Conservation (phyloP, 2,888 invertebrate genomes). For the Lasius platythorax region DNA sequence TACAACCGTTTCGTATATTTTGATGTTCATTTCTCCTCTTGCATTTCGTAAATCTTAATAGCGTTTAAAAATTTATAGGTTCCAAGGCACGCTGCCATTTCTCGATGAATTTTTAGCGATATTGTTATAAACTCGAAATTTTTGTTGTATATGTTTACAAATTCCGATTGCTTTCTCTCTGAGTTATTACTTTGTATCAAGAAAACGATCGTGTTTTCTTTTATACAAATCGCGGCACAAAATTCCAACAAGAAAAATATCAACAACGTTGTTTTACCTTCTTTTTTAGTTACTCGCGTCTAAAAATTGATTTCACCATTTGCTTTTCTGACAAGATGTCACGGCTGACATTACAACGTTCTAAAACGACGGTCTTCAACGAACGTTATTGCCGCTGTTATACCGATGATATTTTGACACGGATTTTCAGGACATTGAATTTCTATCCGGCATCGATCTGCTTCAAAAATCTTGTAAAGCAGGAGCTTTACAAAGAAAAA, state of each 20-base stretch:
- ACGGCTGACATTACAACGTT: conserved; percentile 35
- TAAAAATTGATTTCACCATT: conserved; percentile 49
- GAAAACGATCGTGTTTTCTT: not conserved
- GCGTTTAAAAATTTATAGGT: not conserved
- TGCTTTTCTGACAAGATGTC: conserved; percentile 52
- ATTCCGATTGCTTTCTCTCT: not conserved
- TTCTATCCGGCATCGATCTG: conserved; percentile 33
- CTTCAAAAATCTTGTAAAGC: conserved; percentile 25
- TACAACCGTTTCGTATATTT: conserved; percentile 62
- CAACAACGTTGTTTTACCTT: conserved; percentile 9
- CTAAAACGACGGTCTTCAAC: conserved; percentile 36
- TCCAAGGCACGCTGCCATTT: not conserved
- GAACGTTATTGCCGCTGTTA: conserved; percentile 34
- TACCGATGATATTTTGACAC: conserved; percentile 47
- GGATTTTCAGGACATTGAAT: conserved; percentile 46
- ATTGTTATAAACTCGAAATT: not conserved
- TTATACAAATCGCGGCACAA: not conserved
- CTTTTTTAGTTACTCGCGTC: not conserved
- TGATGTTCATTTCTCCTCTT: conserved; percentile 21
- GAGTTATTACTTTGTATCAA: not conserved
- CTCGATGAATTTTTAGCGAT: conserved; percentile 6
- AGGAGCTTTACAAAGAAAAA: conserved; percentile 27
- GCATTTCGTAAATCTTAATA: conserved; percentile 15
- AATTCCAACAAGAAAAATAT: not conserved
- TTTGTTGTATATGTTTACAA: not conserved